Conservation (phyloP, 92 coral and sea anemone species). For the Phenganax subtilis region DNA sequence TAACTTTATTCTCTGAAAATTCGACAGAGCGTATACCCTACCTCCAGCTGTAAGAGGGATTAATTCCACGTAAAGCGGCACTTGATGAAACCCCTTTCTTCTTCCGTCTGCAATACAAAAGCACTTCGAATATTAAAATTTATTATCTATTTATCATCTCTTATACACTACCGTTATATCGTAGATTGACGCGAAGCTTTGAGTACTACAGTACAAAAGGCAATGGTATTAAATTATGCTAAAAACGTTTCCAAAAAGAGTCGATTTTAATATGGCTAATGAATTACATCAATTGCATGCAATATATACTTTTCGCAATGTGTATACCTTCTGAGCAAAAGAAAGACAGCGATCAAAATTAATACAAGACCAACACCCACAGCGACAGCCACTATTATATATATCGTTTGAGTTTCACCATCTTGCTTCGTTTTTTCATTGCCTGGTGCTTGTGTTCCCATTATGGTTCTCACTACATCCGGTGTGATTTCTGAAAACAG, state of each 20-base stretch:
- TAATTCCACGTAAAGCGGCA: background rate
- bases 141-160: too few relatives aligned
- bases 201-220: too few relatives aligned
- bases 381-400: conserved; percentile 12
- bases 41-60: conserved; percentile 13
- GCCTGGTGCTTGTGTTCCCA: background rate
- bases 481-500: background rate
- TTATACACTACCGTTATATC: too few relatives aligned
- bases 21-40: background rate
- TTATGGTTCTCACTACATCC: background rate
- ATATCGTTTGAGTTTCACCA: background rate
- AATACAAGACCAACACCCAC: background rate
- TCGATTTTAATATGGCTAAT: too few relatives aligned
- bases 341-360: background rate
- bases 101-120: background rate
- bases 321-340: conserved; percentile 13
- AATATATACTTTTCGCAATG: too few relatives aligned
- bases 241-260: too few relatives aligned
- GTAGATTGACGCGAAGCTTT: too few relatives aligned
- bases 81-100: background rate
- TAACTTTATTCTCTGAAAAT: background rate
- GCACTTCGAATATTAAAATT: background rate
- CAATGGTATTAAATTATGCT: too few relatives aligned
- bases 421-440: background rate
- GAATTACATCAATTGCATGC: too few relatives aligned